Evolutionary conservation across 2,113 vertebrate species (phyloP).

Genomic region (Phalacrocorax brasilianus): DNA sequence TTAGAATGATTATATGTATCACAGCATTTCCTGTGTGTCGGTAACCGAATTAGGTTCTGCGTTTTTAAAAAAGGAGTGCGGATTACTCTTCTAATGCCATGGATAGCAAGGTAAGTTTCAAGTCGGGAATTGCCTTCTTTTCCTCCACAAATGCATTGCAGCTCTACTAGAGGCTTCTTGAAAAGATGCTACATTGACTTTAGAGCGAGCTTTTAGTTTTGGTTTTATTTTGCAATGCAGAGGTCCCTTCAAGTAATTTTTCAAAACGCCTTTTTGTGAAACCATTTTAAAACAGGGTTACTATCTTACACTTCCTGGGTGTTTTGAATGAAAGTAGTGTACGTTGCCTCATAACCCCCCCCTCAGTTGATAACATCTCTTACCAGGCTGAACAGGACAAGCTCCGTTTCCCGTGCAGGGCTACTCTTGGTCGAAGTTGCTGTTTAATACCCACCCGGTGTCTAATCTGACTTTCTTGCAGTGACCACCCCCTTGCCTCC

Average conservation of each 20-base stretch:
- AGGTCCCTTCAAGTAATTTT: not conserved
- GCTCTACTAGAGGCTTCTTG: not conserved
- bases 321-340: too few relatives aligned
- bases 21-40: fast-evolving
- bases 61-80: not conserved
- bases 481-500: too few relatives aligned
- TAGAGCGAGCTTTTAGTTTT: not conserved
- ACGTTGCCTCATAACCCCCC: too few relatives aligned
- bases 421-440: too few relatives aligned
- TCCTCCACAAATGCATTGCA: not conserved
- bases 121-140: not conserved
- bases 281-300: not conserved
- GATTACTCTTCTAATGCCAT: not conserved
- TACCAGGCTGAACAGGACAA: too few relatives aligned
- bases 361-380: too few relatives aligned
- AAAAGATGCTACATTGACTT: not conserved
- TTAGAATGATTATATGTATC: not conserved
- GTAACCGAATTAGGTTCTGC: not conserved
- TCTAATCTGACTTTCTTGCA: too few relatives aligned
- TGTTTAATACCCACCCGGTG: too few relatives aligned
- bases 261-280: too few relatives aligned
- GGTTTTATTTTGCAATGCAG: not conserved
- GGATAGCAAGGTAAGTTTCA: not conserved
- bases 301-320: too few relatives aligned
- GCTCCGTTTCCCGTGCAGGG: too few relatives aligned